These are phyloP conservation scores for Phylloscopus collybita DNA, from an alignment of 2,797 vertebrate genomes.

Conservation along the genomic window DNA sequence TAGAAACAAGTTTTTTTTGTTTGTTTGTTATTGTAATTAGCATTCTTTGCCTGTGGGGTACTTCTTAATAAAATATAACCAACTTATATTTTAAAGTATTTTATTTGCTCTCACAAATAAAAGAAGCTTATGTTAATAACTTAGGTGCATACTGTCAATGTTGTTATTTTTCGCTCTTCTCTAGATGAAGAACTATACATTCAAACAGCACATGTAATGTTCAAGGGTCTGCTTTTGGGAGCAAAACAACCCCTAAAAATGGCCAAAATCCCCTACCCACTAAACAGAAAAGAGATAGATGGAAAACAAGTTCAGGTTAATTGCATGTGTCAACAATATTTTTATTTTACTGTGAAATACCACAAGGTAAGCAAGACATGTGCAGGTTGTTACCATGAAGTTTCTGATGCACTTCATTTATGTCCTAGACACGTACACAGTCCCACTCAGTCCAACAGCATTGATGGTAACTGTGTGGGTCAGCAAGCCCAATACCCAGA, in stretches of 20 bases:
- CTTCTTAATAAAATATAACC: not conserved
- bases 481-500: not conserved
- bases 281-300: not conserved
- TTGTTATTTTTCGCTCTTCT: not conserved
- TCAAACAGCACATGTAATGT: not conserved
- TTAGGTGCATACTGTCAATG: not conserved
- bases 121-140: not conserved
- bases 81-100: not conserved
- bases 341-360: not conserved
- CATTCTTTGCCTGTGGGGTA: not conserved
- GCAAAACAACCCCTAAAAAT: not conserved
- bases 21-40: not conserved
- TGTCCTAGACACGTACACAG: not conserved
- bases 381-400: not conserved
- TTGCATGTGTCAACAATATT: not conserved
- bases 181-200: not conserved
- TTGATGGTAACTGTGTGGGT: not conserved
- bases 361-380: not conserved
- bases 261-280: not conserved
- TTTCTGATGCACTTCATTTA: not conserved
- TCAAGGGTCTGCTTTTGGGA: not conserved
- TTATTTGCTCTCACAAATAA: not conserved
- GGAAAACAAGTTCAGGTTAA: not conserved
- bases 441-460: not conserved
- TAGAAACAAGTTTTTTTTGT: not conserved